A percentile compares a stretch with the other conserved stretches of the same genome.
These are phyloP conservation scores for Drosophila peninsularis DNA, from an alignment of 2,888 invertebrate species.

Conservation along the genomic window DNA sequence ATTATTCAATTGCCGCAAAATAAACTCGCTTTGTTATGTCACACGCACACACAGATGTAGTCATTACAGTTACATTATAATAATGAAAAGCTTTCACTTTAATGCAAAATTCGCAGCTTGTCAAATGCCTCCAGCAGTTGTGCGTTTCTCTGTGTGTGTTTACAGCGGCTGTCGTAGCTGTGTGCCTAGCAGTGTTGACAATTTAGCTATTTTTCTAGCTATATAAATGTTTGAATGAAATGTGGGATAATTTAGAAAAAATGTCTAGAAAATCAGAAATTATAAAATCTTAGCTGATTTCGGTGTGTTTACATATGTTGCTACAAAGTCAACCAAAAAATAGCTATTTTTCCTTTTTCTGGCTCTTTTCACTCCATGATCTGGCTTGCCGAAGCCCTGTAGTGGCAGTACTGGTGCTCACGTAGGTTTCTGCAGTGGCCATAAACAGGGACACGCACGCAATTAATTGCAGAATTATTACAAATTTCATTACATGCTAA, in stretches of 20 bases:
- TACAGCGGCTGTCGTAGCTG: constrained; percentile 23
- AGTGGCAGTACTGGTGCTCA: not conserved
- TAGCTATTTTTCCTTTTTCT: too few species aligned
- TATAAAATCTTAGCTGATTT: too few species aligned
- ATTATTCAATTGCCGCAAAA: constrained; percentile 24
- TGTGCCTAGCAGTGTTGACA: constrained; percentile 9
- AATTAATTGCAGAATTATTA: constrained; percentile 82
- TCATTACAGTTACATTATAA: constrained; percentile 50
- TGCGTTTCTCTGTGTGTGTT: constrained; percentile 8
- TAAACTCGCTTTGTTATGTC: constrained; percentile 20
- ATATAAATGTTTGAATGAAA: too few species aligned
- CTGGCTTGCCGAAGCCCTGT: too few species aligned
- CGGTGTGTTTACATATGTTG: too few species aligned
- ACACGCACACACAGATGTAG: constrained; percentile 1
- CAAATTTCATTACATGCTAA: constrained; percentile 81
- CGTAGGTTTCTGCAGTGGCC: constrained; percentile 44
- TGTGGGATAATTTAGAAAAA: too few species aligned
- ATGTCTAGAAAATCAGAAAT: too few species aligned
- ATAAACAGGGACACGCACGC: constrained; percentile 77
- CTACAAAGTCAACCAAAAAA: too few species aligned
- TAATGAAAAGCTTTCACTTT: constrained; percentile 63
- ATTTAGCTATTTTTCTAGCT: too few species aligned
- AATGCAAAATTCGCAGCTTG: constrained; percentile 51
- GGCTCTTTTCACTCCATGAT: too few species aligned
- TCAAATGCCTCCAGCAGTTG: constrained; percentile 43